phyloP scores from a whole-genome alignment of 1,140 invertebrate species.

The Uloborus diversus region DNA sequence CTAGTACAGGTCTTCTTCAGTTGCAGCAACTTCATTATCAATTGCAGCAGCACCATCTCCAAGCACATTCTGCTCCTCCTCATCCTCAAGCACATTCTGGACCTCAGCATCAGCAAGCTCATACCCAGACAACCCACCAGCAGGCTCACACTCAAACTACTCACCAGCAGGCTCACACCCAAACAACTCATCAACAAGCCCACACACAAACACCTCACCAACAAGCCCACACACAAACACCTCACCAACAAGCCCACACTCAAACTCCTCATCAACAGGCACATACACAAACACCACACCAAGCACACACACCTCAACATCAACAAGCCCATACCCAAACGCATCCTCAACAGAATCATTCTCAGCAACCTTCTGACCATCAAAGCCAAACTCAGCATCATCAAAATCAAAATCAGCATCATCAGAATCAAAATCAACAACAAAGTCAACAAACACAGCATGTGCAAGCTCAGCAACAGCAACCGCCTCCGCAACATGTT shows the following conservation, averaged over 20 bases:
- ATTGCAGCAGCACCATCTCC: constrained; percentile 41
- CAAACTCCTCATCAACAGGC: constrained; percentile 18
- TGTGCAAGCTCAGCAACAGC: constrained; percentile 13
- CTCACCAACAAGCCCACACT: constrained; percentile 30
- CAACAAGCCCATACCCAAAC: constrained; percentile 4
- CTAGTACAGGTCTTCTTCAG: constrained; percentile 31
- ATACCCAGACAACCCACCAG: constrained; percentile 32
- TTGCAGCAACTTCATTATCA: constrained; percentile 52
- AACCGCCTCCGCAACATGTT: background rate
- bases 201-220: constrained; percentile 22
- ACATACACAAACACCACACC: constrained; percentile 10
- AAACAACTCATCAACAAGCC: constrained; percentile 27
- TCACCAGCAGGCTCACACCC: constrained; percentile 18
- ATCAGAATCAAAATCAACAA: background rate
- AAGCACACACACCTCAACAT: constrained; percentile 5
- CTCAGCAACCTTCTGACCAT: background rate
- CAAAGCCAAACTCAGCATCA: background rate
- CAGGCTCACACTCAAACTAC: constrained; percentile 38
- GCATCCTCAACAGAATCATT: background rate
- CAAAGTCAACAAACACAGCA: background rate
- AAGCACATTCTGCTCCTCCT: constrained; percentile 33
- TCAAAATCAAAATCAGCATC: background rate
- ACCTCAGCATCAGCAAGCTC: constrained; percentile 42
- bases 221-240: constrained; percentile 8
- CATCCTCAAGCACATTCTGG: constrained; percentile 29